A percentile compares a stretch with the other conserved stretches of the same genome.
Conservation (phyloP, 2,888 invertebrate species). For the Protonemura montana region DNA sequence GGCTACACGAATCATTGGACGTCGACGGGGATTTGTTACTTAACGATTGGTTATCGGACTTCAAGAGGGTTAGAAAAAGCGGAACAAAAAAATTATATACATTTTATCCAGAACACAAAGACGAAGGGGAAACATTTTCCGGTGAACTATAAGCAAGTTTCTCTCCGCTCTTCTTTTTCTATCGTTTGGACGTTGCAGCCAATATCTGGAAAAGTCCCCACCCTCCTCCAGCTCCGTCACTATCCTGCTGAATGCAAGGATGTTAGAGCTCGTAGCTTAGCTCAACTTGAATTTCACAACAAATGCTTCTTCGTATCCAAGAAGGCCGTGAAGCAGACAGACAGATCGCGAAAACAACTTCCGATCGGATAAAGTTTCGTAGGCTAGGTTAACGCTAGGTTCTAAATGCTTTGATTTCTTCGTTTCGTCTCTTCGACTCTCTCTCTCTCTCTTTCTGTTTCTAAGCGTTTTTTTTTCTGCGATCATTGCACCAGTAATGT, state of each 20-base stretch:
- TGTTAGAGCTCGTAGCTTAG: neutral
- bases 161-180: neutral
- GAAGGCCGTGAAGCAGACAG: neutral
- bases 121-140: neutral
- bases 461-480: too few relatives aligned
- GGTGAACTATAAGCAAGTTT: neutral
- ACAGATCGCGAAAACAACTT: neutral
- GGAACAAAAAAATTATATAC: neutral
- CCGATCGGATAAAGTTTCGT: constrained; percentile 12
- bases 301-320: neutral
- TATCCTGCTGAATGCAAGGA: neutral
- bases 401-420: too few relatives aligned
- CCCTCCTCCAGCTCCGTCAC: neutral
- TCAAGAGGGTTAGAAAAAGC: neutral
- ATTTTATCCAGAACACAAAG: neutral
- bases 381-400: too few relatives aligned
- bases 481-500: too few relatives aligned
- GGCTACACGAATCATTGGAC: too few relatives aligned
- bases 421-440: too few relatives aligned
- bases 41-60: neutral
- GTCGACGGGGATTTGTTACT: too few relatives aligned
- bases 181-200: neutral
- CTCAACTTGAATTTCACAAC: too few relatives aligned
- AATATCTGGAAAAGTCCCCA: neutral
- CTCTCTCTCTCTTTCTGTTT: too few relatives aligned